Percentiles rank a stretch among this genome's conserved stretches.
These are phyloP conservation scores for Ricordea florida DNA, from an alignment of 92 coral and sea anemone species.

Conservation along the genomic window DNA sequence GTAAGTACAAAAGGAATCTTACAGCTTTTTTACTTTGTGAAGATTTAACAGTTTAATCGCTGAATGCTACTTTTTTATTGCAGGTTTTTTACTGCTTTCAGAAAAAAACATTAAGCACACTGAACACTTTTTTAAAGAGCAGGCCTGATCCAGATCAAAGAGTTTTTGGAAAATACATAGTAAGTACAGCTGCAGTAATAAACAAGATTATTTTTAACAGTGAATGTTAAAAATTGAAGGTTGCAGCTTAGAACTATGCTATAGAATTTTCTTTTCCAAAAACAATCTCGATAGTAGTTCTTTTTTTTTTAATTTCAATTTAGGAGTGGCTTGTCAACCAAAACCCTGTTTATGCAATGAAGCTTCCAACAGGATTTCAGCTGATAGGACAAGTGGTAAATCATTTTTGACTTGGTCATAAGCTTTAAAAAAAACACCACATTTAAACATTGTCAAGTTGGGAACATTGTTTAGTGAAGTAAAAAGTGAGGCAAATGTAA, in stretches of 20 bases:
- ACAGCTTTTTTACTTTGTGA: neutral
- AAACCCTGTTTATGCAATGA: slow-evolving; percentile 74
- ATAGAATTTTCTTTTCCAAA: neutral
- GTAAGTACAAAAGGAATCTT: slow-evolving; percentile 23
- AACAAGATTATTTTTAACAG: too few species aligned
- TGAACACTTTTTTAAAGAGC: slow-evolving; percentile 33
- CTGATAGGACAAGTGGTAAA: slow-evolving; percentile 75
- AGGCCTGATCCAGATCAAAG: slow-evolving; percentile 43
- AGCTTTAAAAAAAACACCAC: too few species aligned
- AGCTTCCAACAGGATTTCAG: slow-evolving; percentile 71
- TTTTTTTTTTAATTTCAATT: too few species aligned
- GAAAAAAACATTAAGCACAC: slow-evolving; percentile 42
- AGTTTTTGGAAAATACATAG: slow-evolving; percentile 70
- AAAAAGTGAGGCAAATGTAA: too few species aligned
- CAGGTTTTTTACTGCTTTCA: slow-evolving; percentile 70
- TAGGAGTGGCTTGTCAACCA: slow-evolving; percentile 74
- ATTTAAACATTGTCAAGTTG: too few species aligned
- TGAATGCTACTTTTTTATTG: neutral
- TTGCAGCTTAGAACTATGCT: too few species aligned
- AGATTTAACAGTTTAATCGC: too few species aligned
- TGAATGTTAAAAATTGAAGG: too few species aligned
- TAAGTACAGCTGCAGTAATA: too few species aligned
- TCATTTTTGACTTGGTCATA: too few species aligned
- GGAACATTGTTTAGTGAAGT: too few species aligned
- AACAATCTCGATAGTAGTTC: neutral